Base-by-base conservation (phyloP, 2,113 vertebrate genomes). In the Tympanuchus pallidicinctus region DNA sequence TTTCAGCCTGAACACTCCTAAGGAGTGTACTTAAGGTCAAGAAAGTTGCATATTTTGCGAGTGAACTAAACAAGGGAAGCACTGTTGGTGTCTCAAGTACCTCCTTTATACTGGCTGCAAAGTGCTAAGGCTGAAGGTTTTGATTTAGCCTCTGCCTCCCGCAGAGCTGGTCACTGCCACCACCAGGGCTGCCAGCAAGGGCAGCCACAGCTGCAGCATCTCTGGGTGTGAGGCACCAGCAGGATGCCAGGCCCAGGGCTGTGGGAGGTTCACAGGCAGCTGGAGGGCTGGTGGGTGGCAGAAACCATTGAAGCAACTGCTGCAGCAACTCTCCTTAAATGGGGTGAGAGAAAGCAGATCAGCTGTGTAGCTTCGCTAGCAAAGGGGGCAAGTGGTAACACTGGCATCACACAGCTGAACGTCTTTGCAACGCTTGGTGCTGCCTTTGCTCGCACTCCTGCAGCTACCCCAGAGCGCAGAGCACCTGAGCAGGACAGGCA, bases 21-120 rank as follows among this genome's bases (percentile, higher is more conserved):
- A 92, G 94, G 94, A 96, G 93, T 93, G 87, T 96, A 95, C 87
- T 83, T 86, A 91, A 94, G 95, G 95, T 96, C 95, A 96, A 81
- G 66, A 60, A 86, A 88, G 91, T 83, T 83, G 65, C 95, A 95
- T 96, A 96, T 91, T 95, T 96, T 83, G 54, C 1, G 25, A 89
- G 69, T 96, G 93, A 96, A 93, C 65, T 86, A 96, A 96, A 94
- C 76, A 95, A 89, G 61, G 11, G 30, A 76, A 90, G 75, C n/a
- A 32, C 71, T 50, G 48, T 57, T 73, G 54, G 27, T 89, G 65
- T 56, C 25, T 43, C 71, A 45, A 84, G 56, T 22, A 64, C 45
- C 64, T 91, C 69, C 45, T 85, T 54, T 91, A 47, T 27, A 57
- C 54, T 38, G 47, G 42, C 63, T 69, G 21, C 64, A 48, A 27